Base-by-base conservation (phyloP, 2,113 vertebrate genomes). In the Progne subis region DNA sequence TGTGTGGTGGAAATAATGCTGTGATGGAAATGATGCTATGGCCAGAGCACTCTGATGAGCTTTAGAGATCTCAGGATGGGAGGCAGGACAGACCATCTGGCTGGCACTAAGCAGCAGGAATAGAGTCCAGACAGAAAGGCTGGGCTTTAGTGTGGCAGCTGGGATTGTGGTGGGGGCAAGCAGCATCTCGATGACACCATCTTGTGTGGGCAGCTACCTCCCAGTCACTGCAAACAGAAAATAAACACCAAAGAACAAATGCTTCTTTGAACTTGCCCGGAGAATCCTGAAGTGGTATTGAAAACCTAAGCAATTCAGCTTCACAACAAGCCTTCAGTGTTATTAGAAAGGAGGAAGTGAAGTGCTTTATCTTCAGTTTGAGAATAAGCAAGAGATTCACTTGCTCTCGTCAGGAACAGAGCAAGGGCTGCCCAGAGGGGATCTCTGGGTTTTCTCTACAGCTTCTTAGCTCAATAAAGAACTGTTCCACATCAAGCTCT, bases 141-240 rank as follows among this genome's bases (percentile, higher is more conserved):
- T 88, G 47, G 39, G 57, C 74, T 68, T 34, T 44, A 64, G 69
- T 46, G 86, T 75, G 65, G 65, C 91, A 95, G 86, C 78, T 87
- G 69, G 4, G 49, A n/a, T 6, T 20, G 57, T 3, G 6, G 24
- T 8, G 41, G n/a, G 52, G 50, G 41, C 72, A 90, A 8, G 7
- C 60, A 26, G 53, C 52, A 41, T 24, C 55, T 57, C 80, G 47
- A 34, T 31, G 50, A 13, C 53, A 52, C 25, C 25, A 50, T 2
- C n/a, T 31, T 3, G 0, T 24, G 47, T n/a, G 56, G 13, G 68
- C 86, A 94, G 49, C 76, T 6, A 25, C 13, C 34, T 71, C 26
- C 70, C 65, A 72, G 59, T 16, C 43, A 26, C 1, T 43, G 77
- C 61, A 59, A 56, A 60, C 74, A 59, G 60, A 41, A 74, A 52